A percentile compares a stretch with the other conserved stretches of the same genome.
phyloP scores from a whole-genome alignment of 2,888 invertebrate genomes.

The Ophion obscuratus region DNA sequence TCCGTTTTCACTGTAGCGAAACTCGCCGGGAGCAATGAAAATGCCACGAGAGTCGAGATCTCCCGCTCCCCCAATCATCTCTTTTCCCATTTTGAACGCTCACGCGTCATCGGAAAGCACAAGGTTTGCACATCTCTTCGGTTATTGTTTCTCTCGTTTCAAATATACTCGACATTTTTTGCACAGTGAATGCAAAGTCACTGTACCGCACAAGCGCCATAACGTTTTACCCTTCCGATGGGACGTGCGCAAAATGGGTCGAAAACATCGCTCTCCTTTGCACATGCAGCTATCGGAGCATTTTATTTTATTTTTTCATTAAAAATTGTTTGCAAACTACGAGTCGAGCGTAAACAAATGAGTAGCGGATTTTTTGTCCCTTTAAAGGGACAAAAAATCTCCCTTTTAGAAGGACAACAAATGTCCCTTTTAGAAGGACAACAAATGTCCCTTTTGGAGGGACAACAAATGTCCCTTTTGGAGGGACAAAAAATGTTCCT shows the following conservation, averaged over 20 bases:
- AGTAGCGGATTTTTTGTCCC: no score
- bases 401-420: no score
- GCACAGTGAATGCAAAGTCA: constrained; percentile 27
- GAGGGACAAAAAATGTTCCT: no score
- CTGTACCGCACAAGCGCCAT: constrained; percentile 34
- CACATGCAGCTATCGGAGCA: background rate
- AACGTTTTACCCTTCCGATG: constrained; percentile 19
- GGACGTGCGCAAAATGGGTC: constrained; percentile 26
- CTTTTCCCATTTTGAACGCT: constrained; percentile 51
- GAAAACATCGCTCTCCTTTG: background rate
- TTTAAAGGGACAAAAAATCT: no score
- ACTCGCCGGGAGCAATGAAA: constrained; percentile 68
- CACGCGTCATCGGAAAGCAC: constrained; percentile 53
- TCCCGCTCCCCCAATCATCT: constrained; percentile 43
- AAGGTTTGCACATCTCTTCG: constrained; percentile 49
- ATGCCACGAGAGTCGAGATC: constrained; percentile 67
- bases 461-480: no score
- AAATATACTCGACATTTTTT: constrained; percentile 35
- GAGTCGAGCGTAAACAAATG: no score
- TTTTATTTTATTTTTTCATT: background rate
- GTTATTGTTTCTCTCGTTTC: constrained; percentile 40
- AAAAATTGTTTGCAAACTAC: background rate
- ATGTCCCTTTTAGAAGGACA: no score
- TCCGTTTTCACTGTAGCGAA: constrained; percentile 52
- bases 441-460: no score